Evolutionary conservation across 2,113 vertebrate species (phyloP).

Genomic region (Myrmecophaga tridactyla): DNA sequence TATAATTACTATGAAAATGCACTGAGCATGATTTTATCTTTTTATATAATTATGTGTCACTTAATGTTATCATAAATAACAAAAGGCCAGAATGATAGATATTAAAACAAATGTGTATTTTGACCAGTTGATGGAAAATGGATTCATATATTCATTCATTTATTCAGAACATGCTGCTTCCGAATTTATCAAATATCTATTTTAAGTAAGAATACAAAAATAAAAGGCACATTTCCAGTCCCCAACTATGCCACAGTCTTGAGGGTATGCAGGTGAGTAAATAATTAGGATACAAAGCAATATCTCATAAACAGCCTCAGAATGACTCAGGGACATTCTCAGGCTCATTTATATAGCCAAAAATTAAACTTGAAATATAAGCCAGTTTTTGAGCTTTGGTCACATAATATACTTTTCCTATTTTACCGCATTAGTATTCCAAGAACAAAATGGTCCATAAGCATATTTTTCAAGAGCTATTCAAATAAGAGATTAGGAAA

Average conservation of each 20-base stretch:
- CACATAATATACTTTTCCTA: background rate
- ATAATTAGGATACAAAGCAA: background rate
- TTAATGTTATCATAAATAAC: background rate
- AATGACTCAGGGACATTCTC: background rate
- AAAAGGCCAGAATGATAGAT: background rate
- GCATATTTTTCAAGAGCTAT: background rate
- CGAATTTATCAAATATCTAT: background rate
- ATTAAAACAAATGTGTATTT: background rate
- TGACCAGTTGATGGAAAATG: background rate
- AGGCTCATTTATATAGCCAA: background rate
- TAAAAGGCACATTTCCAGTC: background rate
- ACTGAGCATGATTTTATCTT: background rate
- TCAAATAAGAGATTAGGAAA: background rate
- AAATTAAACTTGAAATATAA: background rate
- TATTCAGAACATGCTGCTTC: background rate
- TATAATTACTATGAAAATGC: background rate
- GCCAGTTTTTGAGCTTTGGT: background rate
- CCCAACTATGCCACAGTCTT: background rate
- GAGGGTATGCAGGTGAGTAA: background rate
- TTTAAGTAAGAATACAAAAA: background rate
- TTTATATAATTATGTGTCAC: background rate
- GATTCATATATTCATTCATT: background rate
- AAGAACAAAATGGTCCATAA: background rate
- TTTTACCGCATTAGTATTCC: background rate
- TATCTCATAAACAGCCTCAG: background rate